phyloP scores from a whole-genome alignment of 2,797 vertebrate species.

The Emydoidea blandingii region DNA sequence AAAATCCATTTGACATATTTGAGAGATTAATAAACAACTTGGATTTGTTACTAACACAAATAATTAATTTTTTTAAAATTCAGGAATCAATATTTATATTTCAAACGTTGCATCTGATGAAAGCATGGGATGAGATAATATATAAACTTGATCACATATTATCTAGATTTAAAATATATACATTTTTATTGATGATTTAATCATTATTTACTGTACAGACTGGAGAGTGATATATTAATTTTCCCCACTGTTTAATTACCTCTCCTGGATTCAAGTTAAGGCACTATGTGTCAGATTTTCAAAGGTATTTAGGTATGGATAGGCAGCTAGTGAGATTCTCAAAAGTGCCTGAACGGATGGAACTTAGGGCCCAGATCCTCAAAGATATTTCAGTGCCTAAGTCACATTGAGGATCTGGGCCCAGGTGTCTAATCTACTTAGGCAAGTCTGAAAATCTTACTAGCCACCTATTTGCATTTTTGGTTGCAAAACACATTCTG shows the following conservation, averaged over 20 bases:
- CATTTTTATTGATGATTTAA: background rate
- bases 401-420: background rate
- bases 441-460: background rate
- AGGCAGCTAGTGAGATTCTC: background rate
- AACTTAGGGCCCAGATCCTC: background rate
- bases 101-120: background rate
- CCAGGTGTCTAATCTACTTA: background rate
- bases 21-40: slow-evolving; percentile 77
- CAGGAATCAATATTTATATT: background rate
- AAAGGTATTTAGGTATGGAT: background rate
- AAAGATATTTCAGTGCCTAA: background rate
- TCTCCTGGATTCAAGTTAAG: background rate
- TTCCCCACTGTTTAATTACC: background rate
- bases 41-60: slow-evolving; percentile 73
- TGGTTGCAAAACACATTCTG: background rate
- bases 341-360: background rate
- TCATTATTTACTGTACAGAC: background rate
- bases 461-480: background rate
- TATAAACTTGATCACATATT: background rate
- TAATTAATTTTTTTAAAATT: slow-evolving; percentile 47
- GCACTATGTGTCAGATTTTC: background rate
- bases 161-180: background rate
- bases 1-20: slow-evolving; percentile 78
- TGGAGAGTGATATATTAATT: background rate
- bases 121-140: background rate